A percentile compares a stretch with the other conserved stretches of the same genome.
These are phyloP conservation scores for Lumbricus terrestris DNA, from an alignment of 2,888 invertebrate genomes.

Conservation along the genomic window DNA sequence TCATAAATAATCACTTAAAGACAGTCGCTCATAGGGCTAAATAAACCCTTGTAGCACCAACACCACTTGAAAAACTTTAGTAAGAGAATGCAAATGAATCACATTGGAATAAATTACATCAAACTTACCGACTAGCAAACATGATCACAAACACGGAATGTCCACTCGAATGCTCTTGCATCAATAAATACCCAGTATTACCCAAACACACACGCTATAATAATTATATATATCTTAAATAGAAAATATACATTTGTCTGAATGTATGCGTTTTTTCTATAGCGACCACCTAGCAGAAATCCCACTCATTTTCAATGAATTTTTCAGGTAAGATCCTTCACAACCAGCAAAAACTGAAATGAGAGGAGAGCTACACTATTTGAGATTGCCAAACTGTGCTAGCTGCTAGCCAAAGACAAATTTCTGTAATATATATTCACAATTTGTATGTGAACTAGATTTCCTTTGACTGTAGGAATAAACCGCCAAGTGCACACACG, in stretches of 20 bases:
- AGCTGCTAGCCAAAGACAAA: background rate
- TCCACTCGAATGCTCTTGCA: background rate
- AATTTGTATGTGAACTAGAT: background rate
- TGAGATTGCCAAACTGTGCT: background rate
- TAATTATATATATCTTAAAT: background rate
- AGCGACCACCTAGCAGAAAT: background rate
- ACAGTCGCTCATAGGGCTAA: background rate
- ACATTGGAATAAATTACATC: slow-evolving; percentile 3
- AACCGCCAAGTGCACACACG: background rate
- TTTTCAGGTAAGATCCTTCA: background rate
- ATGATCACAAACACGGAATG: background rate
- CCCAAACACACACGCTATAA: background rate
- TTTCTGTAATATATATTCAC: background rate
- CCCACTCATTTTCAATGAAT: background rate
- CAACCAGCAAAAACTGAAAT: background rate
- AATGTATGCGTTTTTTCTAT: background rate
- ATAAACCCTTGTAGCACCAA: background rate
- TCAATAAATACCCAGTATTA: background rate
- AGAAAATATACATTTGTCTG: background rate
- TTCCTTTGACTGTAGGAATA: background rate
- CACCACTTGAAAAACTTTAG: background rate
- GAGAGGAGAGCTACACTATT: background rate
- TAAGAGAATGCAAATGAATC: background rate
- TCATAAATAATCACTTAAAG: background rate
- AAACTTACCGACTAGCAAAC: background rate